Evolutionary conservation across 1,140 invertebrate species (phyloP).

Genomic region (Drosophila bipectinata): DNA sequence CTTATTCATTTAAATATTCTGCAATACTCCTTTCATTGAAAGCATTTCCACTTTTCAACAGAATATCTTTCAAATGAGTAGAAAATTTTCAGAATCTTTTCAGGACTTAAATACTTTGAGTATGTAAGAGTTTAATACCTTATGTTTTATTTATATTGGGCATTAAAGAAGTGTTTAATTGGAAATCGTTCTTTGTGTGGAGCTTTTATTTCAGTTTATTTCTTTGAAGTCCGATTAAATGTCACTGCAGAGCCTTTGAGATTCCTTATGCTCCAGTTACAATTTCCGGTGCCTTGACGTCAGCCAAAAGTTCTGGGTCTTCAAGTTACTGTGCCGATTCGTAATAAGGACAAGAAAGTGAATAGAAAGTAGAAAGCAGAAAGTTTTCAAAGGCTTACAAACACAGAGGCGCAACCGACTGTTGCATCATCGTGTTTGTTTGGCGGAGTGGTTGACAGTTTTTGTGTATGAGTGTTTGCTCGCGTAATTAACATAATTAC

Average conservation of each 20-base stretch:
- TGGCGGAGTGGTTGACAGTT: constrained; percentile 9
- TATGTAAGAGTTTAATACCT: neutral
- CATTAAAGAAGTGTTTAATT: neutral
- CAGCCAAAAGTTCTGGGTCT: constrained; percentile 22
- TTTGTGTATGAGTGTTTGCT: constrained; percentile 13
- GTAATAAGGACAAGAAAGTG: constrained; percentile 36
- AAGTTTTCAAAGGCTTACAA: constrained; percentile 30
- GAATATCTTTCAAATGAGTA: neutral
- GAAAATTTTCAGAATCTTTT: too few species aligned
- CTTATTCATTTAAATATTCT: constrained; percentile 68
- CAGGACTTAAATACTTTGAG: too few species aligned
- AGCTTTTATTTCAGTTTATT: neutral
- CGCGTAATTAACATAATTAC: constrained; percentile 79
- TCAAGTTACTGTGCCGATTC: constrained; percentile 73
- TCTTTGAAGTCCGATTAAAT: neutral
- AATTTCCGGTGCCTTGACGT: constrained; percentile 3
- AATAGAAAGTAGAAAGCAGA: constrained; percentile 23
- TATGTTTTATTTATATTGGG: neutral
- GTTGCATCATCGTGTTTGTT: constrained; percentile 56
- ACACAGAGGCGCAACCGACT: constrained; percentile 23
- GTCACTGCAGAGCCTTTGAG: neutral
- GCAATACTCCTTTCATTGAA: constrained; percentile 12
- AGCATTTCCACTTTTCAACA: constrained; percentile 9
- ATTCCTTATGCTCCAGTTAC: neutral
- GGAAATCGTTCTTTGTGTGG: neutral